Evolutionary conservation across 1,140 invertebrate genomes (phyloP).

Genomic region (Temnothorax longispinosus): DNA sequence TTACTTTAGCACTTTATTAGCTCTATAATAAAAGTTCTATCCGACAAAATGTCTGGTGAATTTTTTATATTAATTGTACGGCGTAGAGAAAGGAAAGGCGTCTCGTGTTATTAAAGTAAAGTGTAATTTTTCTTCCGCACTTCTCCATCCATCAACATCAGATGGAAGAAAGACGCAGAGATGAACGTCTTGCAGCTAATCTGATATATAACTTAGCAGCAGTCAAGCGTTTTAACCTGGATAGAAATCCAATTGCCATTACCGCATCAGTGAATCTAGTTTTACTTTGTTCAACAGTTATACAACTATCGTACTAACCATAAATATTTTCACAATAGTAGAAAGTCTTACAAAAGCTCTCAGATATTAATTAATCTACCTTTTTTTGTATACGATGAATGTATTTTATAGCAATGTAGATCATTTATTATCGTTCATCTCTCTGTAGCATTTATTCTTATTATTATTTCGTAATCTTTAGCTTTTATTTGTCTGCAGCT

Average conservation of each 20-base stretch:
- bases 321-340: neutral
- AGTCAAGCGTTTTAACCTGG: neutral
- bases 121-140: slow-evolving; percentile 25
- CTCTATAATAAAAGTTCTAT: neutral
- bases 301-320: neutral
- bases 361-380: neutral
- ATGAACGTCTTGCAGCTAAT: slow-evolving; percentile 19
- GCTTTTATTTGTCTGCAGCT: neutral
- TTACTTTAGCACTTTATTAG: slow-evolving; percentile 1
- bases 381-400: neutral
- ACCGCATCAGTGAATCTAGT: neutral
- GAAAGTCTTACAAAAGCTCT: neutral
- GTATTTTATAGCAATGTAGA: neutral
- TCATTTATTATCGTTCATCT: neutral
- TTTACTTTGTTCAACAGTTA: neutral
- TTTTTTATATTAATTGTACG: slow-evolving; percentile 46
- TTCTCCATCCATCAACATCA: slow-evolving; percentile 37
- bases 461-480: neutral
- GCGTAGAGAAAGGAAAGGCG: neutral
- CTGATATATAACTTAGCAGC: slow-evolving; percentile 31
- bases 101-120: slow-evolving; percentile 18
- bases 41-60: slow-evolving; percentile 4
- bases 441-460: neutral
- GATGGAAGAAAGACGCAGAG: slow-evolving; percentile 1
- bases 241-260: slow-evolving; percentile 32